Conservation (phyloP, 2,797 vertebrate genomes). For the Triplophysa yarkandensis region DNA sequence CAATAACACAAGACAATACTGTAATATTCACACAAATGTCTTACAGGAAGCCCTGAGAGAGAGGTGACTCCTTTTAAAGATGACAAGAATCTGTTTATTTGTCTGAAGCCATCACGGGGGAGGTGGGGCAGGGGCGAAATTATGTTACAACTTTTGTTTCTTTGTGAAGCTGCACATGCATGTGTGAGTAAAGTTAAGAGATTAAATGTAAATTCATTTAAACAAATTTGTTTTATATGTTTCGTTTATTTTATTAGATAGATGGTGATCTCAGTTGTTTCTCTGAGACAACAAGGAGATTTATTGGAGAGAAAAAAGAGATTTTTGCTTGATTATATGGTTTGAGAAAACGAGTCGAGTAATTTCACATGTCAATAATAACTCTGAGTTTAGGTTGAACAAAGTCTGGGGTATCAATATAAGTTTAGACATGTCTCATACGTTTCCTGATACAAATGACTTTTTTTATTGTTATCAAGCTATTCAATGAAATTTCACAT, state of each 20-base stretch:
- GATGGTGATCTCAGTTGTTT: neutral
- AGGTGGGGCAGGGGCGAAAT: conserved; percentile 56
- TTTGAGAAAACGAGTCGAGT: neutral
- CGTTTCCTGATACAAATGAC: too few relatives aligned
- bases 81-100: conserved; percentile 69
- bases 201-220: neutral
- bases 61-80: conserved; percentile 63
- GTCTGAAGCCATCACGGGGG: conserved; percentile 64
- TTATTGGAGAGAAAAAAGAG: neutral
- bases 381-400: too few relatives aligned
- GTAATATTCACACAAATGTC: conserved; percentile 33
- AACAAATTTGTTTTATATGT: neutral
- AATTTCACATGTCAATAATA: neutral
- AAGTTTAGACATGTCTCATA: neutral
- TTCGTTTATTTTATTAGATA: neutral
- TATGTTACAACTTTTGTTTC: conserved; percentile 56
- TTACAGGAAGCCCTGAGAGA: conserved; percentile 63
- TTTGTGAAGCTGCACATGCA: neutral
- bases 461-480: too few relatives aligned
- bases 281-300: neutral
- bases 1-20: conserved; percentile 63
- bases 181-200: neutral
- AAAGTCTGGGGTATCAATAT: neutral
- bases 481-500: too few relatives aligned
- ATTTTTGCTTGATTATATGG: neutral